Conservation (phyloP, 2,888 invertebrate species). For the Pseudococcus viburni region DNA sequence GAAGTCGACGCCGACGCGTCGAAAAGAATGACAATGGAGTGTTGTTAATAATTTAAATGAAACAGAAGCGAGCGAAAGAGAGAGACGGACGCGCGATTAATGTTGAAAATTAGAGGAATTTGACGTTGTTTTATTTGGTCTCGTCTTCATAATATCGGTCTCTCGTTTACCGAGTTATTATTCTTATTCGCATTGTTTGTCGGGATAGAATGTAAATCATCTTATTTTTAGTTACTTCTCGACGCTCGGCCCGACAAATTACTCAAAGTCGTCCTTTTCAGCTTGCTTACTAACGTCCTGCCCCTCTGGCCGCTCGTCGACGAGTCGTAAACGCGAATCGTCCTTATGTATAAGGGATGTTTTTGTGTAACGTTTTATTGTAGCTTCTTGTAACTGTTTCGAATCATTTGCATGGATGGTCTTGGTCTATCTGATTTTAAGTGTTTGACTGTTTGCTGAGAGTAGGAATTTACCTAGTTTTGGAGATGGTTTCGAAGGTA, state of each 20-base stretch:
- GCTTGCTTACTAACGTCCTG: not conserved
- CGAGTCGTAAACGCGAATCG: too few species aligned
- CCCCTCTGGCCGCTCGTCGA: too few species aligned
- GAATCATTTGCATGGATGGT: too few species aligned
- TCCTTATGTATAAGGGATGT: too few species aligned
- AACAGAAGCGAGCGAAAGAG: not conserved
- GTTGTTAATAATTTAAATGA: conserved; percentile 46
- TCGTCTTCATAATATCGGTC: conserved; percentile 53
- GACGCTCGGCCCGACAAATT: conserved; percentile 37
- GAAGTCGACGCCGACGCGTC: conserved; percentile 20
- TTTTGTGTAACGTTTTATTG: too few species aligned
- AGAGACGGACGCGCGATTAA: conserved; percentile 28
- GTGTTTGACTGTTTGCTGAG: too few species aligned
- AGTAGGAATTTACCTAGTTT: too few species aligned
- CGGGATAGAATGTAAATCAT: conserved; percentile 44
- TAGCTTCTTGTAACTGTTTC: too few species aligned
- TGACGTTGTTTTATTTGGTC: conserved; percentile 55
- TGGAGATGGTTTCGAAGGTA: too few species aligned
- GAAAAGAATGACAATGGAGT: conserved; percentile 27
- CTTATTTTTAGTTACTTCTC: conserved; percentile 55
- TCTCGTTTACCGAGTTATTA: conserved; percentile 51
- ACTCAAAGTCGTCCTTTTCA: conserved; percentile 41
- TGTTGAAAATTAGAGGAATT: conserved; percentile 49
- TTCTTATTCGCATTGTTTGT: conserved; percentile 50
- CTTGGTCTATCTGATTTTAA: too few species aligned